Conservation (phyloP, 2,797 vertebrate genomes). For the Pangasius krempfi region DNA sequence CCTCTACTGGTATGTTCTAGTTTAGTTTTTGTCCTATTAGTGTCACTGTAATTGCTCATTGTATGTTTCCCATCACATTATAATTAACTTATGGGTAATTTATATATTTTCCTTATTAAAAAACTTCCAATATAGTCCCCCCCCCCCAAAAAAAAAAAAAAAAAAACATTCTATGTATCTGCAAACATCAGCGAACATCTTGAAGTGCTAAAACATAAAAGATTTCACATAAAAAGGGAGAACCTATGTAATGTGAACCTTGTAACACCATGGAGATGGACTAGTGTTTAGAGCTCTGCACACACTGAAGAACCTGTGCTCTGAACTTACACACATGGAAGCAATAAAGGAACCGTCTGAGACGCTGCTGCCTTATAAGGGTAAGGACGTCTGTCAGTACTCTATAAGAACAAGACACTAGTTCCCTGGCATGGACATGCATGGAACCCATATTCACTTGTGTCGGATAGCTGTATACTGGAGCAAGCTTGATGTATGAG, state of each 20-base stretch:
- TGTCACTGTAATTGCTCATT: background rate
- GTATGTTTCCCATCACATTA: background rate
- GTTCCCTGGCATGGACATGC: conserved; percentile 16
- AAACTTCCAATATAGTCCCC: background rate
- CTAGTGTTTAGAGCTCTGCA: background rate
- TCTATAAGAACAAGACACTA: background rate
- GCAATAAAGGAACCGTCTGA: conserved; percentile 34
- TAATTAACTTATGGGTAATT: background rate
- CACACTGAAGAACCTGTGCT: conserved; percentile 19
- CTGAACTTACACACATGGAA: conserved; percentile 38
- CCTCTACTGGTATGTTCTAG: background rate
- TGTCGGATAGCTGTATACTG: conserved; percentile 13
- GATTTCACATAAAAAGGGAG: background rate
- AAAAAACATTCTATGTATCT: background rate
- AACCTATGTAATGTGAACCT: background rate
- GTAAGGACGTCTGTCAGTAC: conserved; percentile 15
- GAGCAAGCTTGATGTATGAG: background rate
- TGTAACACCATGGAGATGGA: conserved; percentile 2
- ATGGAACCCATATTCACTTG: conserved; percentile 18
- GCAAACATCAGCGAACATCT: background rate
- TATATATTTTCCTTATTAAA: background rate
- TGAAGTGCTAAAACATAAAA: background rate
- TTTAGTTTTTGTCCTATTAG: background rate
- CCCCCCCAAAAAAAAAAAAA: too few species aligned
- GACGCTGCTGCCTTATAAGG: conserved; percentile 43